Conservation (phyloP, 2,888 invertebrate genomes). For the Acanthacorydalis orientalis region DNA sequence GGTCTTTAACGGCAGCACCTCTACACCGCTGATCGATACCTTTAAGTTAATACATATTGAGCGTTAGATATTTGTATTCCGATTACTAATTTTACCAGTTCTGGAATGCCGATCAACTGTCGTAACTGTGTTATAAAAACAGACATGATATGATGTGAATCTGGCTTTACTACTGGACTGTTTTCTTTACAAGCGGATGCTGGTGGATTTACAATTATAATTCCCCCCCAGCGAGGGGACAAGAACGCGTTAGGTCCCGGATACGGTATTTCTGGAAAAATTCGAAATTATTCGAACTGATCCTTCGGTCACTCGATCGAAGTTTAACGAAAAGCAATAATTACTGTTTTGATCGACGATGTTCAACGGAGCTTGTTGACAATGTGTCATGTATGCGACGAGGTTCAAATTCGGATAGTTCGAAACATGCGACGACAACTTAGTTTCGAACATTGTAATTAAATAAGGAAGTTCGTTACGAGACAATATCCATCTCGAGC, state of each 20-base stretch:
- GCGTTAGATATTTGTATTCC: not conserved
- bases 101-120: slow-evolving; percentile 50
- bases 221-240: slow-evolving; percentile 82
- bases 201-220: slow-evolving; percentile 58
- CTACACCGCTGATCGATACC: slow-evolving; percentile 31
- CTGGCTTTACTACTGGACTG: slow-evolving; percentile 27
- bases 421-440: slow-evolving; percentile 70
- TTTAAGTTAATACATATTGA: slow-evolving; percentile 14
- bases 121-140: slow-evolving; percentile 62
- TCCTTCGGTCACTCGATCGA: no score
- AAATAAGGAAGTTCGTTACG: slow-evolving; percentile 61
- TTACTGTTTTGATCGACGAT: slow-evolving; percentile 41
- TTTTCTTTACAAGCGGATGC: slow-evolving; percentile 32
- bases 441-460: slow-evolving; percentile 74
- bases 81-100: slow-evolving; percentile 1
- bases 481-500: slow-evolving; percentile 29
- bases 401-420: slow-evolving; percentile 69
- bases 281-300: not conserved
- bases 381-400: slow-evolving; percentile 66
- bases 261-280: slow-evolving; percentile 9
- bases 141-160: slow-evolving; percentile 49
- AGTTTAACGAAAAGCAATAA: not conserved
- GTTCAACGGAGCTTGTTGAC: slow-evolving; percentile 51
- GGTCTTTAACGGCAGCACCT: slow-evolving; percentile 32
- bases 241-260: slow-evolving; percentile 47